These are phyloP conservation scores for Ibidorhyncha struthersii DNA, from an alignment of 2,113 vertebrate genomes.

Conservation along the genomic window DNA sequence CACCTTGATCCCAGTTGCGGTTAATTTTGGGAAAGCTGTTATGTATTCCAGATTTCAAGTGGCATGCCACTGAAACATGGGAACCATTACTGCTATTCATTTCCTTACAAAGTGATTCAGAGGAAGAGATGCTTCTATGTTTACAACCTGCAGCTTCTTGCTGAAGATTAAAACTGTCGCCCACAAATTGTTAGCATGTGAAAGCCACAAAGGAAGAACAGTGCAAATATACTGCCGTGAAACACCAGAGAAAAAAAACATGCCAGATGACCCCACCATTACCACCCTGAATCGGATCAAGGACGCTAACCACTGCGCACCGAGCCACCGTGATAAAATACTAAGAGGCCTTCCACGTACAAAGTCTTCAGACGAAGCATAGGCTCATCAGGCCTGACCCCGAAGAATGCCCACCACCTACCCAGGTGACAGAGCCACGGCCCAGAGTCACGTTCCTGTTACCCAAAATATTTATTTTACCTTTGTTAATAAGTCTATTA, in stretches of 20 bases:
- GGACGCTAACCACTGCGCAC: neutral
- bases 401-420: neutral
- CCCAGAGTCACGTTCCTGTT: neutral
- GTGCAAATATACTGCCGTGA: neutral
- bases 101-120: slow-evolving; percentile 44
- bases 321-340: neutral
- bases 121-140: neutral
- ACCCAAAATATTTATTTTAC: neutral
- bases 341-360: neutral
- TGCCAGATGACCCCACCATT: neutral
- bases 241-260: neutral
- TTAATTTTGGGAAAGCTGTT: slow-evolving; percentile 21
- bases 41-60: neutral
- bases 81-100: slow-evolving; percentile 22
- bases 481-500: neutral
- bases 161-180: neutral
- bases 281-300: neutral
- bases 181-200: neutral
- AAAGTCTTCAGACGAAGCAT: neutral
- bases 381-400: neutral
- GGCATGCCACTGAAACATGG: slow-evolving; percentile 3
- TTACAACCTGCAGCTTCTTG: neutral
- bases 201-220: neutral
- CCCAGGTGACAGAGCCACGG: neutral
- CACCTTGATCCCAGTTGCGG: neutral